Percentiles rank a stretch among this genome's conserved stretches.
phyloP scores from a whole-genome alignment of 2,797 vertebrate species.

The Falco biarmicus region DNA sequence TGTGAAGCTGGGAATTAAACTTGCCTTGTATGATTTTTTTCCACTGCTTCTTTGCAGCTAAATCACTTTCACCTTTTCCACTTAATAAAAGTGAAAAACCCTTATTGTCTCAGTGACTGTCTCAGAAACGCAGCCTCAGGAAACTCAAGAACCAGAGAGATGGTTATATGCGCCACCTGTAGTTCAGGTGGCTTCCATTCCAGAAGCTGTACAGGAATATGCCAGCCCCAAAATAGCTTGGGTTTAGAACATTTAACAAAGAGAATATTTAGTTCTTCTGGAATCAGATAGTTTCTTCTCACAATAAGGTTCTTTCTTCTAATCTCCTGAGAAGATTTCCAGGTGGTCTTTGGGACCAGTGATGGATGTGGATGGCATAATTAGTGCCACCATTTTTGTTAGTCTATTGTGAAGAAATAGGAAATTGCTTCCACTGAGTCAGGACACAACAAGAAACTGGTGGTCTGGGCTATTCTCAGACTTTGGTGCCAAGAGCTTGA shows the following conservation, averaged over 20 bases:
- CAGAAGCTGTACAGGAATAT: background rate
- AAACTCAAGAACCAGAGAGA: background rate
- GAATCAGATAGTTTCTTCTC: background rate
- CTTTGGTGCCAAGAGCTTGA: background rate
- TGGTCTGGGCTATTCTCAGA: background rate
- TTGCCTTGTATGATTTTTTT: conserved; percentile 3
- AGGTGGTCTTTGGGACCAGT: background rate
- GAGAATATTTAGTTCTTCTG: background rate
- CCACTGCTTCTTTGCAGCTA: background rate
- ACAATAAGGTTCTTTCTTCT: background rate
- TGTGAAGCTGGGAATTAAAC: conserved; percentile 39
- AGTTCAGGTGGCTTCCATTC: background rate
- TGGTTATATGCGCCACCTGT: background rate
- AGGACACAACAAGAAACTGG: background rate
- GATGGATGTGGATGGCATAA: background rate
- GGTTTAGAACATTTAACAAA: background rate
- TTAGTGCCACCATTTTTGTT: background rate
- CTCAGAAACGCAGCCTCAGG: background rate
- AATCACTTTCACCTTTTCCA: background rate
- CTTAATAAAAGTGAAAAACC: background rate
- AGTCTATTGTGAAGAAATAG: background rate
- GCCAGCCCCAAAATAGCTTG: background rate
- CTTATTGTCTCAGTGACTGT: background rate
- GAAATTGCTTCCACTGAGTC: background rate
- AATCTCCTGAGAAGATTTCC: background rate